phyloP scores from a whole-genome alignment of 2,797 vertebrate species.

The Chaetophractus vellerosus region DNA sequence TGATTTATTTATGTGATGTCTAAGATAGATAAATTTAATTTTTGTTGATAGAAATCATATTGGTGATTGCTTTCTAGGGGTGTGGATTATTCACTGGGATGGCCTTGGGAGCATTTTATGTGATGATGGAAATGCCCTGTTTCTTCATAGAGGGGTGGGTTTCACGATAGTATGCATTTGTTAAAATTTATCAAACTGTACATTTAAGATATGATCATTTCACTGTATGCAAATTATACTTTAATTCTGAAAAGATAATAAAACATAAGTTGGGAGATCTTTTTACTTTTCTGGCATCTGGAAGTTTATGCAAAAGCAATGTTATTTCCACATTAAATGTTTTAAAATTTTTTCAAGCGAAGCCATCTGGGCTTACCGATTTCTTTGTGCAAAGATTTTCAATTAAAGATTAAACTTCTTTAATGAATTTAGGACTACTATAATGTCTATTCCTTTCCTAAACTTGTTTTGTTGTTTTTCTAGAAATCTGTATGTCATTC shows the following conservation, averaged over 20 bases:
- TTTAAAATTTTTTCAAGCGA: neutral
- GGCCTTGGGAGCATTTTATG: neutral
- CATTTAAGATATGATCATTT: neutral
- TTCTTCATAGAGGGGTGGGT: neutral
- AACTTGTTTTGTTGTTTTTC: neutral
- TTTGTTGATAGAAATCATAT: neutral
- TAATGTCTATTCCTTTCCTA: neutral
- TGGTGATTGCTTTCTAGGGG: neutral
- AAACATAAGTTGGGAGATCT: neutral
- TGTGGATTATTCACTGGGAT: neutral
- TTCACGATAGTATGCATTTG: neutral
- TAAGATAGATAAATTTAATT: neutral
- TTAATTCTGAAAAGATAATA: neutral
- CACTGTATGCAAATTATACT: neutral
- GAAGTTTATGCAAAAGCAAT: neutral
- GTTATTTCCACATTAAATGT: neutral
- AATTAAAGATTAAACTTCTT: conserved; percentile 7
- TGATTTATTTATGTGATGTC: neutral
- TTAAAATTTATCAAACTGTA: neutral
- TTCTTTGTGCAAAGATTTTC: conserved; percentile 13
- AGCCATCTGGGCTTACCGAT: neutral
- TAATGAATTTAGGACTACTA: conserved; percentile 3
- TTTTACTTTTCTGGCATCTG: neutral
- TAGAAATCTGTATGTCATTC: neutral
- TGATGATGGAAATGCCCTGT: neutral